A percentile compares a stretch with the other conserved stretches of the same genome.
phyloP scores from a whole-genome alignment of 2,113 vertebrate species.

The Ciconia stormi region DNA sequence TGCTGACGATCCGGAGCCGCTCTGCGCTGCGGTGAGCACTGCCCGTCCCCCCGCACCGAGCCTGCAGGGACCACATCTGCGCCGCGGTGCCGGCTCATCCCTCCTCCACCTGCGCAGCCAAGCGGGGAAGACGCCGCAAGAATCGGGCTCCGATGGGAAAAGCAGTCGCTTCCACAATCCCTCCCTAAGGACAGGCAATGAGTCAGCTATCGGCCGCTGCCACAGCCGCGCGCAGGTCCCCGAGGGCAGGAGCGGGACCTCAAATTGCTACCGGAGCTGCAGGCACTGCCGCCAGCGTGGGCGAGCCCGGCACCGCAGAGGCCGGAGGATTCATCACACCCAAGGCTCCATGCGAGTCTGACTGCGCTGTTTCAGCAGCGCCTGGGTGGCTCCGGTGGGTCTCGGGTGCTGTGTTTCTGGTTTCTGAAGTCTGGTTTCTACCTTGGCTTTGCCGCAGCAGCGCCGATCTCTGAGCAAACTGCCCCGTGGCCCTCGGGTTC shows the following conservation, averaged over 20 bases:
- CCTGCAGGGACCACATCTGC: neutral
- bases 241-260: neutral
- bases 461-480: neutral
- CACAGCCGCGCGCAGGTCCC: fast-evolving
- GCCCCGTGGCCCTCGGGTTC: fast-evolving
- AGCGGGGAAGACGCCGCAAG: neutral
- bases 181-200: neutral
- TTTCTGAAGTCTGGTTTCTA: neutral
- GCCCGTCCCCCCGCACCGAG: fast-evolving
- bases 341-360: fast-evolving
- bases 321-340: neutral
- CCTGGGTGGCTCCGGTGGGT: neutral
- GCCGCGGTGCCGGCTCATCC: neutral
- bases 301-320: fast-evolving
- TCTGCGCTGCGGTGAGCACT: fast-evolving
- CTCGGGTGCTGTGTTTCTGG: too few species aligned
- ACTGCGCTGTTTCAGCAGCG: fast-evolving
- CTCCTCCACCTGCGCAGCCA: neutral
- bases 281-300: neutral
- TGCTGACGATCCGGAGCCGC: fast-evolving
- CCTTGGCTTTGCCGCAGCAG: neutral
- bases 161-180: neutral
- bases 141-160: neutral
- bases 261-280: neutral
- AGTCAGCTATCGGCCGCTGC: neutral